phyloP scores from a whole-genome alignment of 2,888 invertebrate species.

The Apotomis betuletana region DNA sequence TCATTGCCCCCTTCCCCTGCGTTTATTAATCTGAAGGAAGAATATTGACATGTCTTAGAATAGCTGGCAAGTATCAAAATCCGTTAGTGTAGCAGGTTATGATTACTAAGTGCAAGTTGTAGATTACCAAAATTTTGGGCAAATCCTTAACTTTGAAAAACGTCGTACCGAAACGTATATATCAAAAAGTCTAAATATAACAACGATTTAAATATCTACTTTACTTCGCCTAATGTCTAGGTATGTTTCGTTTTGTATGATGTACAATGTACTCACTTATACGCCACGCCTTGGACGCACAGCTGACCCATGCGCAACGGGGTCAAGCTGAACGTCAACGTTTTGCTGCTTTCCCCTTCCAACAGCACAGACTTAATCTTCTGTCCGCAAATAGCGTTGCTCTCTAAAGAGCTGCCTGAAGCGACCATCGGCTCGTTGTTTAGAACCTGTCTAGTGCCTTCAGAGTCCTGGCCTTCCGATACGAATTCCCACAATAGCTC shows the following conservation, averaged over 20 bases:
- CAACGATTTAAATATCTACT: no score
- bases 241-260: no score
- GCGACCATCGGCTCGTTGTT: constrained; percentile 69
- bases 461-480: constrained; percentile 55
- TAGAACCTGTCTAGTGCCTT: constrained; percentile 51
- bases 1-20: constrained; percentile 68
- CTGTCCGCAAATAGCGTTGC: constrained; percentile 81
- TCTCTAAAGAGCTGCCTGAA: constrained; percentile 60
- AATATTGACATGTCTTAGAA: not conserved
- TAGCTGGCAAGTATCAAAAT: not conserved
- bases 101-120: no score
- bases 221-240: no score
- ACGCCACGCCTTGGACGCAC: constrained; percentile 88
- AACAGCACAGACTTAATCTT: constrained; percentile 82
- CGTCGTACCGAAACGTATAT: no score
- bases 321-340: constrained; percentile 87
- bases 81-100: no score
- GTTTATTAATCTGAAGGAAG: constrained; percentile 63
- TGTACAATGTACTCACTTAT: constrained; percentile 73
- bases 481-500: constrained; percentile 88
- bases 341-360: constrained; percentile 84
- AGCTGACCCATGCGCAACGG: constrained; percentile 90
- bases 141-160: no score
- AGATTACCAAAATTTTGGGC: no score
- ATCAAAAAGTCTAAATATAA: no score